These are phyloP conservation scores for Nymphalis urticae DNA, from an alignment of 2,888 invertebrate genomes.

Conservation along the genomic window DNA sequence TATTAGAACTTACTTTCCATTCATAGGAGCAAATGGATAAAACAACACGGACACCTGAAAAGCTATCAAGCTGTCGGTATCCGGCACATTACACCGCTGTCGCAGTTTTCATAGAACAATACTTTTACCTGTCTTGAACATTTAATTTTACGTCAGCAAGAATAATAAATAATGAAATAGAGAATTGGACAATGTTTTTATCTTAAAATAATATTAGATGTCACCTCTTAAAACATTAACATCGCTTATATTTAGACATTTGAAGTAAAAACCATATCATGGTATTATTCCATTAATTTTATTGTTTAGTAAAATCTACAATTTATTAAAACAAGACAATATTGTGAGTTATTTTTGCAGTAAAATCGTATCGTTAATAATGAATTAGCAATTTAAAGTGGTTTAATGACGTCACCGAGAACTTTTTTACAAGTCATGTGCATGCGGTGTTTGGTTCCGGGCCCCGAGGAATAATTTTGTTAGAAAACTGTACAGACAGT, in stretches of 20 bases:
- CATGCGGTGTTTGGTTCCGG: conserved; percentile 47
- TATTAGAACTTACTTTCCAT: too few relatives aligned
- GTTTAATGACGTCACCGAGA: conserved; percentile 57
- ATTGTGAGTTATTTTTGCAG: background rate
- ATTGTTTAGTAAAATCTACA: too few relatives aligned
- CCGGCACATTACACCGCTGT: background rate
- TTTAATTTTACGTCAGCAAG: background rate
- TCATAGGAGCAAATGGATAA: too few relatives aligned
- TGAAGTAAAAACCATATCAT: too few relatives aligned
- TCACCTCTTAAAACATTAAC: too few relatives aligned
- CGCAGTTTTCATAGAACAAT: background rate
- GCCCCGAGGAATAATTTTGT: conserved; percentile 56
- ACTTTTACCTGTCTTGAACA: background rate
- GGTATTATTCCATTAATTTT: too few relatives aligned
- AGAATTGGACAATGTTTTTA: background rate
- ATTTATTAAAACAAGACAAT: background rate
- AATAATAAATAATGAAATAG: background rate
- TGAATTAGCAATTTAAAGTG: conserved; percentile 63
- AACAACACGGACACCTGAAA: too few relatives aligned
- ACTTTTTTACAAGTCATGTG: conserved; percentile 62
- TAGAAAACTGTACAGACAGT: conserved; percentile 58
- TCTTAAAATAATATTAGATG: background rate
- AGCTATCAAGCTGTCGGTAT: too few relatives aligned
- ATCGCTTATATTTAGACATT: too few relatives aligned
- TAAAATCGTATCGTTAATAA: conserved; percentile 50